Evolutionary conservation across 1,140 invertebrate species (phyloP), one percentile per base, ranked within the genome.

Genomic region (Drosophila bocqueti): DNA sequence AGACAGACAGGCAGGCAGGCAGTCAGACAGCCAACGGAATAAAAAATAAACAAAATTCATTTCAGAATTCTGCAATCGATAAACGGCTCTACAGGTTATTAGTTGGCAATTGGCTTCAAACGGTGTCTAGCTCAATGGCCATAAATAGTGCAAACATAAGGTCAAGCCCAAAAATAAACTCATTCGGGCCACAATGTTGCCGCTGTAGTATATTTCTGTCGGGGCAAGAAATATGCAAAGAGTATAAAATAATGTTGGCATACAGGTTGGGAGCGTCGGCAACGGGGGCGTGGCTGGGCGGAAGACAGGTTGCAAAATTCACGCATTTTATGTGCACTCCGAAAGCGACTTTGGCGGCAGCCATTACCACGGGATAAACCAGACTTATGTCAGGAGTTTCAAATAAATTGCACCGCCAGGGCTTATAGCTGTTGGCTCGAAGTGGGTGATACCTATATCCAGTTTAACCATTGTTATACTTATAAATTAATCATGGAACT

Each of bases 291-390:
- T 72, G 69, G n/a, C 43, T 52, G 57, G 52, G 69, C 72, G 74
- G 43, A 77, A 74, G 75, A 75, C 82, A 80, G 73, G 62, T 65
- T 81, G 76, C 68, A 78, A 75, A 64, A 62, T 63, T 85, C 69
- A 43, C 54, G 29, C 34, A 13, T 66, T 83, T 83, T 65, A 65
- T 67, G 72, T 58, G 66, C 65, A 59, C 45, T 58, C 18, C 31
- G 49, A 64, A 58, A 63, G 24, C 38, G 50, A 47, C 54, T 59
- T 77, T 67, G 63, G 73, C 63, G 67, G 72, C 74, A 61, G 57
- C 49, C 77, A 84, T 84, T 81, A 81, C 73, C 64, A 54, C 49
- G 72, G 68, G 68, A 85, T 85, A 85, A 85, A 85, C 82, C 52
- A 78, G 71, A 86, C 79, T 85, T 86, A 85, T 86, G 82, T 58